Base-by-base conservation (phyloP, 2,797 vertebrate species). In the Bufotes viridis region DNA sequence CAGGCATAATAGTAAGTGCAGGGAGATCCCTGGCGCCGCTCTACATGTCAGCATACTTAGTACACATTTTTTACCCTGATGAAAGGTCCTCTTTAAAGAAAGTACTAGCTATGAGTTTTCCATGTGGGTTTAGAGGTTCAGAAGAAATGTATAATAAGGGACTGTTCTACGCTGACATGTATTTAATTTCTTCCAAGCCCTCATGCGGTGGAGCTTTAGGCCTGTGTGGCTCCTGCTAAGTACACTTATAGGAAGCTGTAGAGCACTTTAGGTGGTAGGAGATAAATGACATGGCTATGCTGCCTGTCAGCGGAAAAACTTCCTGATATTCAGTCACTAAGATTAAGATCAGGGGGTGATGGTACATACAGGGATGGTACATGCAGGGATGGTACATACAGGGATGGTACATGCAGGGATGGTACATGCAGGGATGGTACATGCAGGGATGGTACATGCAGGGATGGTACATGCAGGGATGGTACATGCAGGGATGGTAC, bases 241-340 rank as follows among this genome's bases (percentile, higher is more conserved):
- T 85, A 67, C 72, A 53, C 84, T 85, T 85, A 57, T 85, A 74
- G 84, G 84, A 76, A 26, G 74, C 84, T 78, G 60, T 24, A 78
- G 84, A 85, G 84, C 24, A 15, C 84, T 85, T 26, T 53, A 51
- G 17, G 60, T 65, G 18, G 42, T 55, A 67, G 34, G 60, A 65
- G 53, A 85, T 85, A 85, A 78, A 85, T 85, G 65, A 53, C 74
- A 65, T 65, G 60, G 20, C 65, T 78, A 85, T 67, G 58, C 49
- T 63, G 22, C 34, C 57, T 51, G 82, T 75, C 82, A 75, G 55
- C 22, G n/a, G 51, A 51, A 85, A 85, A 51, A 75, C 2, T 26
- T 42, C 65, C 67, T 26, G 29, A 69, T 76, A 7, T 65, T 76
- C 58, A 55, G 67, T 55, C 20, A 60, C 72, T 51, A 26, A 84